These are phyloP conservation scores for Hyles vespertilio DNA, from an alignment of 1,140 invertebrate genomes.

Conservation along the genomic window DNA sequence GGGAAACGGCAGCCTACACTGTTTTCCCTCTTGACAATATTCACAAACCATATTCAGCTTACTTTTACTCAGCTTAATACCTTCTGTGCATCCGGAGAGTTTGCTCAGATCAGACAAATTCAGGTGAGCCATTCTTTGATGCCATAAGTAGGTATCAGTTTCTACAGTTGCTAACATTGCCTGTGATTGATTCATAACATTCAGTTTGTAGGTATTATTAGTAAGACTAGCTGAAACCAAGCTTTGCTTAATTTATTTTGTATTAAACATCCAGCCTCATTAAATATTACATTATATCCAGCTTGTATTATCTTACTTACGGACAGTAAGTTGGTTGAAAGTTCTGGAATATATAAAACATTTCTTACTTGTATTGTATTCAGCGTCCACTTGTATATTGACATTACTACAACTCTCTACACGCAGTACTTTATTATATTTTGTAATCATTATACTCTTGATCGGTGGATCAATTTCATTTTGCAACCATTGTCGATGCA, in stretches of 20 bases:
- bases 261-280: too few species aligned
- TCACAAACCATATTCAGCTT: constrained; percentile 25
- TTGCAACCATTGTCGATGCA: constrained; percentile 22
- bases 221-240: too few species aligned
- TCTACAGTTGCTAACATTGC: constrained; percentile 17
- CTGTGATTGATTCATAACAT: constrained; percentile 12
- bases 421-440: constrained; percentile 23
- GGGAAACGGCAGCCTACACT: constrained; percentile 35
- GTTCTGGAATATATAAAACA: constrained; percentile 32
- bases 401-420: constrained; percentile 27
- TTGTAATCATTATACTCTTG: constrained; percentile 24
- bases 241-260: too few species aligned
- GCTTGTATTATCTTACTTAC: constrained; percentile 35
- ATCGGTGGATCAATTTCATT: constrained; percentile 19
- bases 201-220: too few species aligned
- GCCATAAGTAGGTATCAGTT: constrained; percentile 27
- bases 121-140: constrained; percentile 30
- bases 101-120: constrained; percentile 26
- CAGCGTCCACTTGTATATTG: constrained; percentile 20
- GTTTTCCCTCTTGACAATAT: constrained; percentile 40
- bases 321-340: constrained; percentile 29
- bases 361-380: constrained; percentile 29
- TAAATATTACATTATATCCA: constrained; percentile 33
- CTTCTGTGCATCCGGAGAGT: constrained; percentile 20
- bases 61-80: constrained; percentile 17